Evolutionary conservation across 2,113 vertebrate species (phyloP).

Genomic region (Danio rerio): DNA sequence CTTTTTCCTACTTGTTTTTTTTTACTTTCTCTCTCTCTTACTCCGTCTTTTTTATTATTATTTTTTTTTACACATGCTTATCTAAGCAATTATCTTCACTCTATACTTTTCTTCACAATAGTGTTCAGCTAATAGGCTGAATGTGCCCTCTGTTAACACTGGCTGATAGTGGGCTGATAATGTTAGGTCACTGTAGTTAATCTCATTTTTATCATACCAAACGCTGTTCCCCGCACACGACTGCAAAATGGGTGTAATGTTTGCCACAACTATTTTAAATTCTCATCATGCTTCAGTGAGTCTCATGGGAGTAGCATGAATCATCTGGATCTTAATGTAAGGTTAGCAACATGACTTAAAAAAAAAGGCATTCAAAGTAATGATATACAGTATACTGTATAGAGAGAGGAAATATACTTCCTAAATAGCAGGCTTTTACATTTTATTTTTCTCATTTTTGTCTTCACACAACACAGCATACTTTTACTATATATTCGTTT

Average conservation of each 20-base stretch:
- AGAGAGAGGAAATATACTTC: background rate
- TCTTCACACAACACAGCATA: too few relatives aligned
- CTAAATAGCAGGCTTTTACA: background rate
- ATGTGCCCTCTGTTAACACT: constrained; percentile 46
- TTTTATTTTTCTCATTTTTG: too few relatives aligned
- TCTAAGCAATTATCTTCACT: constrained; percentile 60
- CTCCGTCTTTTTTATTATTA: background rate
- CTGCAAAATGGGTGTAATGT: constrained; percentile 41
- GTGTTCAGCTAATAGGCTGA: constrained; percentile 60
- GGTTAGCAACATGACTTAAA: background rate
- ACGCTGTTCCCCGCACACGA: background rate
- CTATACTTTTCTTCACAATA: constrained; percentile 48
- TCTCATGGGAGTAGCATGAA: background rate
- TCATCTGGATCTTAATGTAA: background rate
- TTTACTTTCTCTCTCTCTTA: constrained; percentile 9
- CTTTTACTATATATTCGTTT: too few relatives aligned
- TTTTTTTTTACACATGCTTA: constrained; percentile 48
- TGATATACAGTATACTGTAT: background rate
- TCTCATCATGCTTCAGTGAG: background rate
- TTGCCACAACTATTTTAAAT: constrained; percentile 7
- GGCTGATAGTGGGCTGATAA: constrained; percentile 38
- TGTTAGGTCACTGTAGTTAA: constrained; percentile 36
- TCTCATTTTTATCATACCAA: constrained; percentile 8
- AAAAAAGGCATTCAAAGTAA: background rate
- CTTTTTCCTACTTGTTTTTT: constrained; percentile 20